Percentiles rank a stretch among this genome's conserved stretches.
phyloP scores from a whole-genome alignment of 2,888 invertebrate genomes.

The Craniophora ligustri region DNA sequence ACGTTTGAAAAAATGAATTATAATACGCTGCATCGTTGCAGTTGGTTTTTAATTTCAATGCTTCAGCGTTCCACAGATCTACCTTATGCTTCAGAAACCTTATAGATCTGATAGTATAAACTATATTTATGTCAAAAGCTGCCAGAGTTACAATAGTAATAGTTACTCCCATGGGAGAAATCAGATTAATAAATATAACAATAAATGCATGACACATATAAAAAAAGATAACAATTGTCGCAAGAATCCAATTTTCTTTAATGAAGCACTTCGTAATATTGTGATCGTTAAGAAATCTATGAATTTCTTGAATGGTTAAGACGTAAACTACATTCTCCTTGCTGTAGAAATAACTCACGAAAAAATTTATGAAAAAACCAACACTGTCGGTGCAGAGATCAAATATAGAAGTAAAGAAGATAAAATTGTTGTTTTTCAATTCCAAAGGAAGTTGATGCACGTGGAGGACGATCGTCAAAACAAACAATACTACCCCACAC shows the following conservation, averaged over 20 bases:
- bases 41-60: not conserved
- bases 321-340: not conserved
- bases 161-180: not conserved
- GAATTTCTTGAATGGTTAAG: conserved; percentile 1
- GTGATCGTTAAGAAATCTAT: not conserved
- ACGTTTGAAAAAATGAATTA: not conserved
- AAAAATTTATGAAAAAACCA: not conserved
- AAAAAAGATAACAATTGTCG: not conserved
- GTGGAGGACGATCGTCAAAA: not conserved
- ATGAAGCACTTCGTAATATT: not conserved
- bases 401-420: not conserved
- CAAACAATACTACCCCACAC: not conserved
- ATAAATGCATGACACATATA: not conserved
- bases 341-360: not conserved
- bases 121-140: conserved; percentile 8
- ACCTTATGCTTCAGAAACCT: conserved; percentile 8
- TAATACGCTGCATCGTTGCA: not conserved
- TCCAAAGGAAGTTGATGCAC: not conserved
- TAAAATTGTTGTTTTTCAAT: not conserved
- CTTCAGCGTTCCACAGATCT: conserved; percentile 13
- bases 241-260: not conserved
- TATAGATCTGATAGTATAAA: conserved; percentile 11
- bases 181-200: not conserved
- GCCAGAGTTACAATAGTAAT: not conserved
- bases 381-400: not conserved